A percentile compares a stretch with the other conserved stretches of the same genome.
Conservation (phyloP, 2,888 invertebrate genomes). For the Drosophila pegasa region DNA sequence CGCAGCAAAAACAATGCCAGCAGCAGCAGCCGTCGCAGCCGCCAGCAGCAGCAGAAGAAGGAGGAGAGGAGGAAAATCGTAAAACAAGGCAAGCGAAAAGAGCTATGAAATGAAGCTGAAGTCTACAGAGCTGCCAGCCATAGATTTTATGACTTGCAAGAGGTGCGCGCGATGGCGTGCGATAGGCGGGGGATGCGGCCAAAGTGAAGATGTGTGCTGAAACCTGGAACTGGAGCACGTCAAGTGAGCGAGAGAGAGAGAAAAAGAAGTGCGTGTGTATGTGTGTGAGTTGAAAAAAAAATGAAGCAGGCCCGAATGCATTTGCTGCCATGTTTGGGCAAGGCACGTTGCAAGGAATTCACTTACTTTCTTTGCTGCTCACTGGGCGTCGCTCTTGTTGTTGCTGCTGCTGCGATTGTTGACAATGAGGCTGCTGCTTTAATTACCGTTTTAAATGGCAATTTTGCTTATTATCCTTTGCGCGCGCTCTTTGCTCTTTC, state of each 20-base stretch:
- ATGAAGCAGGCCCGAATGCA: slow-evolving; percentile 31
- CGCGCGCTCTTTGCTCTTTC: slow-evolving; percentile 8
- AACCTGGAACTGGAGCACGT: slow-evolving; percentile 70
- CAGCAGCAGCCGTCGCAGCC: slow-evolving; percentile 22
- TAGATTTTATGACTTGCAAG: slow-evolving; percentile 71
- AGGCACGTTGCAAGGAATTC: slow-evolving; percentile 66
- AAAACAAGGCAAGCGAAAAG: slow-evolving; percentile 50
- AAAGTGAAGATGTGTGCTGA: slow-evolving; percentile 41
- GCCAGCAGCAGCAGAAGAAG: slow-evolving; percentile 26
- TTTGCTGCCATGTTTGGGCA: slow-evolving; percentile 66
- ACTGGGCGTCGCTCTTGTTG: slow-evolving; percentile 30
- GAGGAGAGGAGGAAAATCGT: slow-evolving; percentile 42
- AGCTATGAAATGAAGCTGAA: slow-evolving; percentile 54
- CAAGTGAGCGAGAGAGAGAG: slow-evolving; percentile 21
- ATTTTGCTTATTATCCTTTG: slow-evolving; percentile 56
- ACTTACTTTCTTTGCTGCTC: slow-evolving; percentile 73
- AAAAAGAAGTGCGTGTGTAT: slow-evolving; percentile 12
- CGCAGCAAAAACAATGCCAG: slow-evolving; percentile 51
- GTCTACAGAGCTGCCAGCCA: slow-evolving; percentile 66
- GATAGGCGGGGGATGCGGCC: slow-evolving; percentile 20
- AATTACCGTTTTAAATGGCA: slow-evolving; percentile 54
- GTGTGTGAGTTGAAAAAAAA: slow-evolving; percentile 12
- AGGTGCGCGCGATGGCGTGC: slow-evolving; percentile 25
- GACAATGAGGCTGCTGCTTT: slow-evolving; percentile 28
- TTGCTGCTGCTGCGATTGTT: slow-evolving; percentile 19